phyloP scores from a whole-genome alignment of 30 jellyfish, hydroid and myxozoan species.

The Turritopsis dohrnii region DNA sequence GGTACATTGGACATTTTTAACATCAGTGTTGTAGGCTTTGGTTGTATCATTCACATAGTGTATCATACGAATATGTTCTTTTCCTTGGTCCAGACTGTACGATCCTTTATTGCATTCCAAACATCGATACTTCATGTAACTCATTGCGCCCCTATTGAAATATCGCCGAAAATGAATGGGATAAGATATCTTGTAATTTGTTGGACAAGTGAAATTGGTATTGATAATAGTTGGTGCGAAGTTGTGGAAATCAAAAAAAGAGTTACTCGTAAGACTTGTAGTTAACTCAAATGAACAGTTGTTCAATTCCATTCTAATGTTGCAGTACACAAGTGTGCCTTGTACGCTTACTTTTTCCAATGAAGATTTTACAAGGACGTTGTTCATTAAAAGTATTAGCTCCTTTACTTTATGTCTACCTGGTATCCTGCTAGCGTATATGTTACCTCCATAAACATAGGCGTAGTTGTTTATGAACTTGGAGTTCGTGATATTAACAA shows the following conservation, averaged over 20 bases:
- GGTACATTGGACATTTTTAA: conserved; percentile 4
- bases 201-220: neutral
- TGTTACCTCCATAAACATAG: neutral
- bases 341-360: neutral
- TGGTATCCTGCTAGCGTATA: neutral
- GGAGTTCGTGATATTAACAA: neutral
- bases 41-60: no score
- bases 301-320: neutral
- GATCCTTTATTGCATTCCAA: neutral
- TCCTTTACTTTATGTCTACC: no score
- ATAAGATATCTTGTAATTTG: neutral
- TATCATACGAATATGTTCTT: neutral
- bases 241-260: neutral
- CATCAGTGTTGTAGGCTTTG: neutral
- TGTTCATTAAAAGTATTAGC: neutral
- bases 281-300: neutral
- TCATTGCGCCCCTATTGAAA: no score
- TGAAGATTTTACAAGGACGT: neutral
- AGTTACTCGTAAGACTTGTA: neutral
- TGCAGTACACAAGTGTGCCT: neutral
- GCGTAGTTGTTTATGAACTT: neutral
- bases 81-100: conserved; percentile 13
- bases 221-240: neutral
- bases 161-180: neutral
- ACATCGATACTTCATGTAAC: neutral